Conservation (phyloP, 2,113 vertebrate species). For the Manacus vitellinus region DNA sequence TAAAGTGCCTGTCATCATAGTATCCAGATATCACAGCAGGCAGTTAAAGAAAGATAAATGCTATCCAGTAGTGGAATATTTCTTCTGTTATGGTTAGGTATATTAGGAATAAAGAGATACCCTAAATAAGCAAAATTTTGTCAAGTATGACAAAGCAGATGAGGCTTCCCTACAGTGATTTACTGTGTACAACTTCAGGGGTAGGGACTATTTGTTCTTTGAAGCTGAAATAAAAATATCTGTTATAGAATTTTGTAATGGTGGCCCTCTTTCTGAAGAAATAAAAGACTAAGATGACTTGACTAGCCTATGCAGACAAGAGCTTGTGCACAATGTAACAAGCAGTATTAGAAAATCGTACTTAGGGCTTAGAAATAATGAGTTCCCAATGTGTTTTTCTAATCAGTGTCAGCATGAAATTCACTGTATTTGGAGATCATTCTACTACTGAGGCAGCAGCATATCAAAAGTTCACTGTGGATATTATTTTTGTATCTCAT, state of each 20-base stretch:
- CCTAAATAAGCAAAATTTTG: not conserved
- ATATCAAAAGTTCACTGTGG: constrained; percentile 12
- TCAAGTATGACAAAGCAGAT: not conserved
- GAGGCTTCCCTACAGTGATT: not conserved
- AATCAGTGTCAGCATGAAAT: constrained; percentile 42
- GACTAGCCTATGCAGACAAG: not conserved
- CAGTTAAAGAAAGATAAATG: not conserved
- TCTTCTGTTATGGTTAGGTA: not conserved
- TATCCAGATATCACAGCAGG: not conserved
- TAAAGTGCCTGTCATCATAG: constrained; percentile 38
- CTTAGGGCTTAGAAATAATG: constrained; percentile 53
- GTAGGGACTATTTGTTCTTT: not conserved
- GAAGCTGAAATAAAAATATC: not conserved
- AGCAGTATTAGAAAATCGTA: not conserved
- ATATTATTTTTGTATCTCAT: constrained; percentile 46
- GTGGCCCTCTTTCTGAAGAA: not conserved
- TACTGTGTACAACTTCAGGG: not conserved
- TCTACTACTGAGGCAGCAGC: constrained; percentile 13
- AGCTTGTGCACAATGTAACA: not conserved
- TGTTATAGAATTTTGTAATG: not conserved
- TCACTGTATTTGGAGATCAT: constrained; percentile 33
- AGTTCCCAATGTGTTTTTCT: constrained; percentile 53
- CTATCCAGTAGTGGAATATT: not conserved
- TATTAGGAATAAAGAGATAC: not conserved
- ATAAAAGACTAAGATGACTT: not conserved